Conservation (phyloP, 92 coral and sea anemone species). For the Zoanthus gigantus region DNA sequence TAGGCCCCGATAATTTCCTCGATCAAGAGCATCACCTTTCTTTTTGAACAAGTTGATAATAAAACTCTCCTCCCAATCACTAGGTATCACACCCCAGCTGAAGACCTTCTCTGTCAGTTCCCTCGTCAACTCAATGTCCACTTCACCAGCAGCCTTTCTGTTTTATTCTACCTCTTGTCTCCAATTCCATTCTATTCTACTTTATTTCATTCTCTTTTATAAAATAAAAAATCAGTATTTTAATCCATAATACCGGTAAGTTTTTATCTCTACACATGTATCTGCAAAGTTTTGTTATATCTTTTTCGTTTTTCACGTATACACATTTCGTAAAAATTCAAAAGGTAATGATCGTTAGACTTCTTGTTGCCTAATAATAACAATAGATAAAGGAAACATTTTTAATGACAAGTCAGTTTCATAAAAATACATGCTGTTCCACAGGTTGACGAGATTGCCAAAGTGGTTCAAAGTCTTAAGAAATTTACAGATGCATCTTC, state of each 20-base stretch:
- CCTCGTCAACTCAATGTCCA: conserved; percentile 10
- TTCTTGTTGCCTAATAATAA: too few relatives aligned
- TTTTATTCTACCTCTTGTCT: too few relatives aligned
- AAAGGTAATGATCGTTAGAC: too few relatives aligned
- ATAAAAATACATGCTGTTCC: not conserved
- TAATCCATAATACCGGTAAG: too few relatives aligned
- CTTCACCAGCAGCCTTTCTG: not conserved
- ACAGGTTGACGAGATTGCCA: conserved; percentile 69
- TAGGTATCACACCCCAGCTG: conserved; percentile 9
- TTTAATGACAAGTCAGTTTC: not conserved
- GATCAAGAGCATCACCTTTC: conserved; percentile 20
- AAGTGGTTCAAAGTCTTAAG: conserved; percentile 58
- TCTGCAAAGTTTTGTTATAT: too few relatives aligned
- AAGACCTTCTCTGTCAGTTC: conserved; percentile 20
- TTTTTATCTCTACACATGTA: too few relatives aligned
- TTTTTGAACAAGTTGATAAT: not conserved
- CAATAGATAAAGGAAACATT: too few relatives aligned
- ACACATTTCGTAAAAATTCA: too few relatives aligned
- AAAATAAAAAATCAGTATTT: too few relatives aligned
- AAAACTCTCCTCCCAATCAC: conserved; percentile 1
- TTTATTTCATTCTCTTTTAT: too few relatives aligned
- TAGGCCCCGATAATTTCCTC: not conserved
- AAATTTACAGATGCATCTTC: conserved; percentile 60
- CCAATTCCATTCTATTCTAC: too few relatives aligned
- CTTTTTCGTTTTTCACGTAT: too few relatives aligned